These are phyloP conservation scores for Valencia hispanica DNA, from an alignment of 2,797 vertebrate species.

Conservation along the genomic window DNA sequence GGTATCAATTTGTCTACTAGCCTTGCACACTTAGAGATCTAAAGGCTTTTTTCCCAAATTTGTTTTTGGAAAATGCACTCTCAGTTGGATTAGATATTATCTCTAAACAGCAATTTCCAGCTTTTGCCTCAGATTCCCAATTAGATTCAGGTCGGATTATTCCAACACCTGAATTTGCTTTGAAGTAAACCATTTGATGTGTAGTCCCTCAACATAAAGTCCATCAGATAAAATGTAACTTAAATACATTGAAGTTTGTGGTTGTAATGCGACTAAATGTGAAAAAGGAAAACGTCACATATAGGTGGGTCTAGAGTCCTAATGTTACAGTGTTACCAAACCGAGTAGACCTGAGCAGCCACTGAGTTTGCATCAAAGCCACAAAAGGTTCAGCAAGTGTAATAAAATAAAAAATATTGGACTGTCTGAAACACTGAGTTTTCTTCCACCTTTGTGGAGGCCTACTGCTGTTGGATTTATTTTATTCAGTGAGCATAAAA, in stretches of 20 bases:
- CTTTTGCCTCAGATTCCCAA: no score
- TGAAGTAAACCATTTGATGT: no score
- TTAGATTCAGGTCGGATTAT: no score
- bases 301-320: background rate
- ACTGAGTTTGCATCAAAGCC: background rate
- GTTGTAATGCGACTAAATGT: background rate
- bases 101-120: background rate
- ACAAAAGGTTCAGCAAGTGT: slow-evolving; percentile 3
- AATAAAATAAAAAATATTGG: background rate
- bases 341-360: background rate
- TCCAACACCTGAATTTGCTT: no score
- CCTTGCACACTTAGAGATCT: background rate
- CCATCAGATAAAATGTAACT: background rate
- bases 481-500: slow-evolving; percentile 7
- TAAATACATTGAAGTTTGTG: no score
- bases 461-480: slow-evolving; percentile 3
- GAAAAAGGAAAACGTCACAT: background rate
- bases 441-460: background rate
- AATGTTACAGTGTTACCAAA: background rate
- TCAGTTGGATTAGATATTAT: background rate
- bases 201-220: no score
- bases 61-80: no score
- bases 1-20: background rate
- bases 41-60: background rate
- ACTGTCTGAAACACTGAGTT: no score